Conservation (phyloP, 2,113 vertebrate genomes). For the Pionites leucogaster region DNA sequence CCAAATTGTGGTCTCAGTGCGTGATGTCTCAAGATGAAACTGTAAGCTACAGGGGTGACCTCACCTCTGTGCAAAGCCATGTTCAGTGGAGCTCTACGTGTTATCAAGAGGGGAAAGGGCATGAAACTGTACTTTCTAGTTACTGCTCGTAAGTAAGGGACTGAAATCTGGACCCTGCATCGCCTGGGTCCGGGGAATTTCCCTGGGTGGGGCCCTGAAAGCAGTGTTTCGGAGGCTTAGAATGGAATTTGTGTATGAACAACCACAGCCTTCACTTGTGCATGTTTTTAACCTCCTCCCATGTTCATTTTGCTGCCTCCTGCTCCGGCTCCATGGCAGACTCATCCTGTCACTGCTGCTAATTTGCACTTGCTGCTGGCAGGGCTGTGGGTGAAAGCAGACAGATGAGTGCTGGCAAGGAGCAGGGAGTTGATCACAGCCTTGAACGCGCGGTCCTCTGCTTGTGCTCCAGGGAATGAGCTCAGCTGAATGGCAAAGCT, state of each 20-base stretch:
- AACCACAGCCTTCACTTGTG: not conserved
- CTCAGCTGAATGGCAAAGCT: not conserved
- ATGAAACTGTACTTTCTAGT: not conserved
- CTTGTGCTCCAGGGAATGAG: not conserved
- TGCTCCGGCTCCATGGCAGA: not conserved
- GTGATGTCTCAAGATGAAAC: not conserved
- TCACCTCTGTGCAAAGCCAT: not conserved
- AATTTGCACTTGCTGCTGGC: conserved; percentile 1
- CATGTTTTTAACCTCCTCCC: not conserved
- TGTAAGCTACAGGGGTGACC: not conserved
- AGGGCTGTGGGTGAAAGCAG: not conserved
- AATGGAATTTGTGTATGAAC: not conserved
- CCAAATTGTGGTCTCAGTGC: not conserved
- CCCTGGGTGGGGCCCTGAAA: not conserved
- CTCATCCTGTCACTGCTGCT: not conserved
- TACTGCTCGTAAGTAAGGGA: not conserved
- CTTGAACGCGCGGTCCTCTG: not conserved
- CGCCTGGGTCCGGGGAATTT: not conserved
- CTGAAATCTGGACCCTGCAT: not conserved
- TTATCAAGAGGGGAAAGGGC: not conserved
- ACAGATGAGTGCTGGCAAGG: not conserved
- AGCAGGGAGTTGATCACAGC: not conserved
- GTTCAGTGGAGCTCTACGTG: not conserved
- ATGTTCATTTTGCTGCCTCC: not conserved
- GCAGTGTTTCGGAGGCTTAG: not conserved